Percentiles rank a stretch among this genome's conserved stretches.
These are phyloP conservation scores for Anarsia innoxiella DNA, from an alignment of 2,888 invertebrate species.

Conservation along the genomic window DNA sequence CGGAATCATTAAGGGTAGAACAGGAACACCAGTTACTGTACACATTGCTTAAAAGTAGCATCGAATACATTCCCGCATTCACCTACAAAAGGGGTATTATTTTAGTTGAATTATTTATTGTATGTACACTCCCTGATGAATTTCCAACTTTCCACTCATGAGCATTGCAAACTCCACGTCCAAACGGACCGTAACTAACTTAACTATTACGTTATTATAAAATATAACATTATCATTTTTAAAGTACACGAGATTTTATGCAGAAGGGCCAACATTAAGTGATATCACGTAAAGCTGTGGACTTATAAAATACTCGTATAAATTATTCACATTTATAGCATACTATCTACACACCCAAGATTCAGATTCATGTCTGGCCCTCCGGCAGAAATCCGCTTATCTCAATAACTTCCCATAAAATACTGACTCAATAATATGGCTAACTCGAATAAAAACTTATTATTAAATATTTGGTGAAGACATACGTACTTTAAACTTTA, in stretches of 20 bases:
- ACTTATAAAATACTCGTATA: constrained; percentile 75
- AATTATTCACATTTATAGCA: constrained; percentile 75
- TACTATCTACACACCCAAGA: constrained; percentile 71
- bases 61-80: constrained; percentile 51
- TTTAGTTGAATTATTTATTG: constrained; percentile 35
- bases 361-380: constrained; percentile 59
- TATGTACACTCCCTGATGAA: constrained; percentile 60
- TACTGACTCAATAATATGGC: constrained; percentile 73
- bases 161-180: constrained; percentile 63
- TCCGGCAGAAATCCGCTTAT: constrained; percentile 58
- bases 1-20: constrained; percentile 54
- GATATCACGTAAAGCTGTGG: constrained; percentile 72
- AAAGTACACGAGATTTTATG: constrained; percentile 45
- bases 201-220: constrained; percentile 55
- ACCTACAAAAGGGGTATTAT: constrained; percentile 51
- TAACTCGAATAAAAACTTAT: constrained; percentile 71
- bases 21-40: constrained; percentile 74
- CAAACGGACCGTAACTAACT: constrained; percentile 51
- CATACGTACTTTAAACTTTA: constrained; percentile 50
- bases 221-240: constrained; percentile 60
- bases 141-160: constrained; percentile 50
- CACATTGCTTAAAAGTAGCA: constrained; percentile 51
- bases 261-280: constrained; percentile 62
- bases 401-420: constrained; percentile 62
- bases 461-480: constrained; percentile 74